Percentiles rank a stretch among this genome's conserved stretches.
These are phyloP conservation scores for Glossophaga mutica DNA, from an alignment of 2,797 vertebrate genomes.

Conservation along the genomic window DNA sequence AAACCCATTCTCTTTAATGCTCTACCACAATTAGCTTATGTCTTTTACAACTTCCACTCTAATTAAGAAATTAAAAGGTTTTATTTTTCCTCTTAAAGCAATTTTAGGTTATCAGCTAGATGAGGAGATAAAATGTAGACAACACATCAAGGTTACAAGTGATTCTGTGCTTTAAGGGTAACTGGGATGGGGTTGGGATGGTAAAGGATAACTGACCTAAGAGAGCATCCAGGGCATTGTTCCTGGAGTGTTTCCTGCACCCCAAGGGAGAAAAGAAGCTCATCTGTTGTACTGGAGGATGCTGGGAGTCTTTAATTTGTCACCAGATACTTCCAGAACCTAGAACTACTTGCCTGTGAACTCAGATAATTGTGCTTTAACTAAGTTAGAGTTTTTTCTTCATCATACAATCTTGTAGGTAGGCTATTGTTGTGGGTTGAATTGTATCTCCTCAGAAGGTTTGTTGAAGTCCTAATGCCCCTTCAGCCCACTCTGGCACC, in stretches of 20 bases:
- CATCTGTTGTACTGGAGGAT: neutral
- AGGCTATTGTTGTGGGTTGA: neutral
- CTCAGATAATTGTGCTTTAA: neutral
- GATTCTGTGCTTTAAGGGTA: neutral
- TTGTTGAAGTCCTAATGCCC: neutral
- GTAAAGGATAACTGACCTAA: neutral
- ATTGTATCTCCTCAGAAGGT: neutral
- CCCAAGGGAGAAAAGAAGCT: neutral
- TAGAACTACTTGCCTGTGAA: neutral
- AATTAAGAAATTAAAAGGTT: neutral
- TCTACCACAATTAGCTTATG: neutral
- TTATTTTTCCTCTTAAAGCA: conserved; percentile 33
- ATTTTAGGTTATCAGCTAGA: neutral
- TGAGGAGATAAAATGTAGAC: neutral
- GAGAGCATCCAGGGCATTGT: neutral
- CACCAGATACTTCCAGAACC: neutral
- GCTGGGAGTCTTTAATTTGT: neutral
- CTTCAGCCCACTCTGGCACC: neutral
- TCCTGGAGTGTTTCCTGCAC: neutral
- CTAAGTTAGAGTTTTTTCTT: neutral
- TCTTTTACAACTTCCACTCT: neutral
- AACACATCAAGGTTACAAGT: neutral
- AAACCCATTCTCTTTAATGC: neutral
- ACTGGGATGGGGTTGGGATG: neutral
- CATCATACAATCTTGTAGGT: neutral